Conservation (phyloP, 2,113 vertebrate genomes). For the Motacilla tschutschensis region DNA sequence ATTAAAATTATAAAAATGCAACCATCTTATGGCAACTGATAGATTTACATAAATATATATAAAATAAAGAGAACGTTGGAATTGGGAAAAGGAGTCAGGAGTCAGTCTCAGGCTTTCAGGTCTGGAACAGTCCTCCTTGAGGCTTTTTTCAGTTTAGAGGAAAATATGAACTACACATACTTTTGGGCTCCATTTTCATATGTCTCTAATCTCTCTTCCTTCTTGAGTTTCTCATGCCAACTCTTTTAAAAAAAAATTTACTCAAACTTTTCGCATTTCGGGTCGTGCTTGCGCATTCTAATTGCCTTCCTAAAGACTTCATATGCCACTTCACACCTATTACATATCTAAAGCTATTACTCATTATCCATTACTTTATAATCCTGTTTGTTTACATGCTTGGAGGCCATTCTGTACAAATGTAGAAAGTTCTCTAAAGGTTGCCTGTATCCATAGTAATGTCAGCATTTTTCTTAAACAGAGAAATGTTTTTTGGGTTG, state of each 20-base stretch:
- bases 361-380: background rate
- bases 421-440: background rate
- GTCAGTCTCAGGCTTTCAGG: background rate
- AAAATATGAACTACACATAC: rapidly evolving
- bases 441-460: background rate
- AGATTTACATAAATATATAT: background rate
- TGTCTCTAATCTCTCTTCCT: background rate
- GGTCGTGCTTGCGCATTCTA: background rate
- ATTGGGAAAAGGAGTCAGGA: background rate
- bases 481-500: background rate
- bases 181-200: background rate
- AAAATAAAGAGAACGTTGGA: background rate
- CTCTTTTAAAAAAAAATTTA: background rate
- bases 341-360: background rate
- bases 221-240: background rate
- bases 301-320: background rate
- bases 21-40: background rate
- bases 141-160: background rate
- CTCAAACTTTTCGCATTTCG: background rate
- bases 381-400: background rate
- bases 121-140: background rate
- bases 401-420: background rate
- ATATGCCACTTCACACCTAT: background rate
- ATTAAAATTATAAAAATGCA: background rate
- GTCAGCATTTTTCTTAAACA: background rate